These are phyloP conservation scores for Subacronicta megacephala DNA, from an alignment of 2,888 invertebrate species.

Conservation along the genomic window DNA sequence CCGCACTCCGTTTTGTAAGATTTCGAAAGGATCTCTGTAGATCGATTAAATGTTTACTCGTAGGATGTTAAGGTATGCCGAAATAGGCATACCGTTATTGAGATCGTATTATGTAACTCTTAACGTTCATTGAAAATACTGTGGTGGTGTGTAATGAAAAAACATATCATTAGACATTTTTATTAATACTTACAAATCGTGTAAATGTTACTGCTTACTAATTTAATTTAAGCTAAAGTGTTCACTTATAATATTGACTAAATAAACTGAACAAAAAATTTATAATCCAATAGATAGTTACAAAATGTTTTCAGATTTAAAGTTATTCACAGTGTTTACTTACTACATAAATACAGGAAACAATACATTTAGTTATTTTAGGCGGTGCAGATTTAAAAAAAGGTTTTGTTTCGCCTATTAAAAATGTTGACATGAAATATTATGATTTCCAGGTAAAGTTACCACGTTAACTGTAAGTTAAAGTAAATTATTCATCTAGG, in stretches of 20 bases:
- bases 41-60: constrained; percentile 71
- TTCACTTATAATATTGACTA: no score
- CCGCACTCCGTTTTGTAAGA: constrained; percentile 84
- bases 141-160: constrained; percentile 6
- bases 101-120: constrained; percentile 56
- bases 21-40: constrained; percentile 83
- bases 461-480: constrained; percentile 8
- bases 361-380: no score
- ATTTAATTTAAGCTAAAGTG: constrained; percentile 9
- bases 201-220: constrained; percentile 4
- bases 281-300: no score
- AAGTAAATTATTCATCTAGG: constrained; percentile 64
- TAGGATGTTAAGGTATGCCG: constrained; percentile 66
- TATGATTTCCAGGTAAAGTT: constrained; percentile 25
- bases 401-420: no score
- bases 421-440: background rate
- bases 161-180: constrained; percentile 1
- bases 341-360: no score
- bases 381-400: no score
- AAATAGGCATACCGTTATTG: constrained; percentile 59
- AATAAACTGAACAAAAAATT: no score
- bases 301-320: no score
- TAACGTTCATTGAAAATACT: constrained; percentile 3
- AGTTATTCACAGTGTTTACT: no score
- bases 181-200: constrained; percentile 21